These are phyloP conservation scores for Diorhabda elongata DNA, from an alignment of 1,140 invertebrate species.

Conservation along the genomic window DNA sequence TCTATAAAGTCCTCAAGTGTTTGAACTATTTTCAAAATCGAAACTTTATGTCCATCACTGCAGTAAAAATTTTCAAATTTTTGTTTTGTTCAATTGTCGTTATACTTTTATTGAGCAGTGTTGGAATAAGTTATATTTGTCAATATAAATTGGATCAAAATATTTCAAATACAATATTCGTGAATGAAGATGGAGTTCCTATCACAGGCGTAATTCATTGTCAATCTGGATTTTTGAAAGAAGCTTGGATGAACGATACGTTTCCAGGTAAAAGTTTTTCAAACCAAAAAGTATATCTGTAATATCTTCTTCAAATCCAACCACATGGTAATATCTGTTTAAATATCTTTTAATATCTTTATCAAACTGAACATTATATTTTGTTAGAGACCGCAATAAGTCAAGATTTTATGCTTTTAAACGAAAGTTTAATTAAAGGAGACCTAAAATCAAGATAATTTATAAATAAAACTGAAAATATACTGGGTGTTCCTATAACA, in stretches of 20 bases:
- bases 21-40: constrained; percentile 2
- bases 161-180: not conserved
- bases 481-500: too few species aligned
- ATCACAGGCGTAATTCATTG: not conserved
- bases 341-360: not conserved
- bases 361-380: not conserved
- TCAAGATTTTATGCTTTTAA: not conserved
- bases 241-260: not conserved
- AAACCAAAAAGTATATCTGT: not conserved
- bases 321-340: not conserved
- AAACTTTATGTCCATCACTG: not conserved
- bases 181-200: not conserved
- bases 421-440: too few species aligned
- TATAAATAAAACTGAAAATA: too few species aligned
- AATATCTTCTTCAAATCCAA: not conserved
- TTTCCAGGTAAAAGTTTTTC: constrained; percentile 1
- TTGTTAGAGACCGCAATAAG: not conserved
- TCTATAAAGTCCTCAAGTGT: constrained; percentile 11
- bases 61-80: constrained; percentile 3
- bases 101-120: constrained; percentile 1
- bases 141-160: not conserved
- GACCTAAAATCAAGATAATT: too few species aligned
- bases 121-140: constrained; percentile 5
- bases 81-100: not conserved
- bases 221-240: not conserved